Percentiles rank a stretch among this genome's conserved stretches.
These are phyloP conservation scores for Heloderma charlesbogerti DNA, from an alignment of 2,113 vertebrate genomes.

Conservation along the genomic window DNA sequence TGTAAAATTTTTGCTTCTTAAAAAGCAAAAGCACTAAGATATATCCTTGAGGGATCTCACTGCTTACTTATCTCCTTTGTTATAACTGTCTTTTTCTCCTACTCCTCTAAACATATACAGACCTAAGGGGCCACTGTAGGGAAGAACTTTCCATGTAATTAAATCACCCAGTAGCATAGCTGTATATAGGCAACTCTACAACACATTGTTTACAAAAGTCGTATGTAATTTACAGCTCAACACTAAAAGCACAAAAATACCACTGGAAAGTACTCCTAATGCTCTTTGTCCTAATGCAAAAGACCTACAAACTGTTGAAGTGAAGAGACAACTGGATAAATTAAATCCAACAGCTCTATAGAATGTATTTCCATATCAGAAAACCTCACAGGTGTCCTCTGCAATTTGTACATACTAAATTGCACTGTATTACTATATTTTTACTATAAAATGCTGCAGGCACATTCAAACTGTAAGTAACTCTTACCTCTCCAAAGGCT, in stretches of 20 bases:
- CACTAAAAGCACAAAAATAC: neutral
- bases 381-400: neutral
- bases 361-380: neutral
- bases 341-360: neutral
- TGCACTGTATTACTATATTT: fast-evolving
- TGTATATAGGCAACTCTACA: neutral
- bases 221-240: neutral
- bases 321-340: neutral
- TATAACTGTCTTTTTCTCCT: neutral
- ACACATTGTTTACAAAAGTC: neutral
- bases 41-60: neutral
- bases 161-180: neutral
- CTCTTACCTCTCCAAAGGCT: constrained; percentile 96
- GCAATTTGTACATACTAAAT: neutral
- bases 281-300: neutral
- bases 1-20: neutral
- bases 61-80: neutral
- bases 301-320: neutral
- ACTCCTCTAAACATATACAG: neutral
- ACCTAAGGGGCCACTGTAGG: neutral
- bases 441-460: constrained; percentile 23
- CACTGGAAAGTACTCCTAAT: neutral
- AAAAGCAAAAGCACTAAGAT: neutral
- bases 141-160: neutral
- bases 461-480: neutral